Evolutionary conservation across 2,113 vertebrate genomes (phyloP).

Genomic region (Coptodon bakossiorum): DNA sequence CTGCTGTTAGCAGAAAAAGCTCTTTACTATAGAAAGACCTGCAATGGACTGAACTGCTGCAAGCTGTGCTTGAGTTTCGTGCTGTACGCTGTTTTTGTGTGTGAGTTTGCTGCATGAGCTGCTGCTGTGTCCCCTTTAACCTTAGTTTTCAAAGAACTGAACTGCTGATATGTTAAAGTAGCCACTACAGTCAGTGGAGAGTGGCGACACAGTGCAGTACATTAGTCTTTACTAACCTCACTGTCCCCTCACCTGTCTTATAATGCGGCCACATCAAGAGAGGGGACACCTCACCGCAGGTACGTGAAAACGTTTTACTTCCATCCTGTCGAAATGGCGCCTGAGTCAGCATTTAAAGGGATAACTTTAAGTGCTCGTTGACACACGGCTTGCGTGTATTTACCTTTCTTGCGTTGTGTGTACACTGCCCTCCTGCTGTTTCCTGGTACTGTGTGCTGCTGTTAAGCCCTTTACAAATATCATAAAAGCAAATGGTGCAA

Average conservation of each 20-base stretch:
- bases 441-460: neutral
- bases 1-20: conserved; percentile 7
- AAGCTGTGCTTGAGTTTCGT: neutral
- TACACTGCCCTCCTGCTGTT: neutral
- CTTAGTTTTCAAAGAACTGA: neutral
- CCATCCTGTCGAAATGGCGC: neutral
- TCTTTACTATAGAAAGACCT: neutral
- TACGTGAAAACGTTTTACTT: conserved; percentile 14
- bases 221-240: neutral
- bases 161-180: neutral
- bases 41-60: neutral
- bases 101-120: neutral
- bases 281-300: conserved; percentile 61
- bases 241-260: conserved; percentile 20
- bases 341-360: neutral
- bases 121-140: neutral
- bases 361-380: neutral
- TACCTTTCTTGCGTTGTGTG: neutral
- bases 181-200: neutral
- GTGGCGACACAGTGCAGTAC: neutral
- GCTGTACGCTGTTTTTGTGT: neutral
- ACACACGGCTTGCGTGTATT: neutral
- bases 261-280: conserved; percentile 53
- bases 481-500: neutral
- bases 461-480: neutral